Evolutionary conservation across 2,113 vertebrate species (phyloP).

Genomic region (Ameiurus melas): DNA sequence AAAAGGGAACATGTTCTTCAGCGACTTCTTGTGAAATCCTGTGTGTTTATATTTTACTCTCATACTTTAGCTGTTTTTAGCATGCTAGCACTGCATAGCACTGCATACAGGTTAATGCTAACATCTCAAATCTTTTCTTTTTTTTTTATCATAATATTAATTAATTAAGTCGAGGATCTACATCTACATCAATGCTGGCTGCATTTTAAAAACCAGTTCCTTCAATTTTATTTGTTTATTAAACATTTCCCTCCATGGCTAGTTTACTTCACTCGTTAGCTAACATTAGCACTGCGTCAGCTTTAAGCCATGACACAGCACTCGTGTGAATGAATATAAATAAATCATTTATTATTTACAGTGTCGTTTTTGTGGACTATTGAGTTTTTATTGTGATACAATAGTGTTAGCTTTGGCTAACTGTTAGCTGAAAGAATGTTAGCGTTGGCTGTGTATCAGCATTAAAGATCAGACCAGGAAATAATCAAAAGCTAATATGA

Average conservation of each 20-base stretch:
- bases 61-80: neutral
- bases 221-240: neutral
- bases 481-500: neutral
- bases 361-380: neutral
- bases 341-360: neutral
- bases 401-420: conserved; percentile 10
- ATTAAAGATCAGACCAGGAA: neutral
- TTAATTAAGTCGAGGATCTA: neutral
- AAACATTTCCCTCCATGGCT: neutral
- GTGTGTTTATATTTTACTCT: neutral
- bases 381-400: neutral
- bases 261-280: neutral
- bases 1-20: neutral
- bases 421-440: conserved; percentile 4
- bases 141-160: neutral
- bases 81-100: neutral
- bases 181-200: neutral
- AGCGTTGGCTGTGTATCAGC: neutral
- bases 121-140: neutral
- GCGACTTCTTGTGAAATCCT: neutral
- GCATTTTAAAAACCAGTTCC: neutral
- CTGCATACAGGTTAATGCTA: neutral
- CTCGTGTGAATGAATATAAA: neutral
- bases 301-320: neutral
- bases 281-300: neutral